A percentile compares a stretch with the other conserved stretches of the same genome.
Evolutionary conservation across 2,888 invertebrate species (phyloP).

Genomic region (Chesias legatella): DNA sequence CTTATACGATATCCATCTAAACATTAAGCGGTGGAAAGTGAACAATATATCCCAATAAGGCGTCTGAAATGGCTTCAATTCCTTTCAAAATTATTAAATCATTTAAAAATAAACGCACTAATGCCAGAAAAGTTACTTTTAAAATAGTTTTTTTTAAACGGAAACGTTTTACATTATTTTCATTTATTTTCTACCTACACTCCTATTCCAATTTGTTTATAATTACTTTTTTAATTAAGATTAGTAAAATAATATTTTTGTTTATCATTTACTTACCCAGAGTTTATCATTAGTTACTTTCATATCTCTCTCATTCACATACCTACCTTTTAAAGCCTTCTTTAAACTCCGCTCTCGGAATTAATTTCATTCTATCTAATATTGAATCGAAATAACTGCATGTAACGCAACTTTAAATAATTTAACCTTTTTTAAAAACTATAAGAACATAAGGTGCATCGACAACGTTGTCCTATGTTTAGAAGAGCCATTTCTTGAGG

Average conservation of each 20-base stretch:
- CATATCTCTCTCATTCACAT: conserved; percentile 27
- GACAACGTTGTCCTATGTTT: conserved; percentile 4
- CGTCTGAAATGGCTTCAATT: conserved; percentile 35
- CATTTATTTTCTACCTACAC: conserved; percentile 66
- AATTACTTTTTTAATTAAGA: conserved; percentile 53
- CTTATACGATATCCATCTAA: conserved; percentile 19
- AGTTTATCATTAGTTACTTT: conserved; percentile 25
- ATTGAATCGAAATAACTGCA: conserved; percentile 8
- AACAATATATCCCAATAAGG: conserved; percentile 13
- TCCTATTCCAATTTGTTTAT: conserved; percentile 45
- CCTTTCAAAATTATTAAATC: conserved; percentile 18
- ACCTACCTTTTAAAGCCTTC: conserved; percentile 30
- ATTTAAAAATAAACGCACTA: conserved; percentile 11
- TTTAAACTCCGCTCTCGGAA: conserved; percentile 23
- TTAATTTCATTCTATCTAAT: conserved; percentile 30
- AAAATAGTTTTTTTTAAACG: not conserved
- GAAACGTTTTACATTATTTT: conserved; percentile 20
- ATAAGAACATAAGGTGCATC: conserved; percentile 13
- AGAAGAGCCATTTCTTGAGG: conserved; percentile 22
- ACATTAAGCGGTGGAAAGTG: conserved; percentile 26
- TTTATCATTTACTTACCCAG: conserved; percentile 35
- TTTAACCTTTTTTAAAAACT: not conserved
- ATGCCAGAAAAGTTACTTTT: conserved; percentile 6
- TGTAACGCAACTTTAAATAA: too few species aligned
- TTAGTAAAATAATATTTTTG: conserved; percentile 48